A percentile compares a stretch with the other conserved stretches of the same genome.
These are phyloP conservation scores for Fregetta grallaria DNA, from an alignment of 2,113 vertebrate genomes.

Conservation along the genomic window DNA sequence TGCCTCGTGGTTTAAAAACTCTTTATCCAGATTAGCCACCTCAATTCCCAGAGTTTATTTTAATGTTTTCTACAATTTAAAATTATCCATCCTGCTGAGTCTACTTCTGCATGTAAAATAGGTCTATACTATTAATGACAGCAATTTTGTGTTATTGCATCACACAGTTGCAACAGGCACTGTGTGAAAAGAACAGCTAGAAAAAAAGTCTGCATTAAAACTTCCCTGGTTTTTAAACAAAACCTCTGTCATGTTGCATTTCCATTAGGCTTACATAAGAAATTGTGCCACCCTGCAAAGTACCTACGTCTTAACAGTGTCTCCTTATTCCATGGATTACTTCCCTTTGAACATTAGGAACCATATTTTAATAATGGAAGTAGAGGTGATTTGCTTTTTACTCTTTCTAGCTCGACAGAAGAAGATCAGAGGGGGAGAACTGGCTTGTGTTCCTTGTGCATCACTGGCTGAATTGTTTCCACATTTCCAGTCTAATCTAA, in stretches of 20 bases:
- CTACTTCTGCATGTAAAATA: conserved; percentile 1
- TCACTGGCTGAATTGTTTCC: conserved; percentile 17
- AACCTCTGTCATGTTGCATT: not conserved
- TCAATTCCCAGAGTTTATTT: not conserved
- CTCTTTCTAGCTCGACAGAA: not conserved
- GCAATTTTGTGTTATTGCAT: not conserved
- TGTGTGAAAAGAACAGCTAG: not conserved
- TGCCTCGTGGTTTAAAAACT: not conserved
- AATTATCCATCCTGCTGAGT: not conserved
- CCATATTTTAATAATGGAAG: not conserved
- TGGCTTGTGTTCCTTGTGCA: conserved; percentile 26
- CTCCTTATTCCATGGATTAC: not conserved
- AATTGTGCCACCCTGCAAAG: not conserved
- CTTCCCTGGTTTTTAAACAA: not conserved
- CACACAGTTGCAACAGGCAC: not conserved
- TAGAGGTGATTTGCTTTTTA: not conserved
- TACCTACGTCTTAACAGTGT: not conserved
- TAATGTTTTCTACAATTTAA: not conserved
- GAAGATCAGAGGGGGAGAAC: not conserved
- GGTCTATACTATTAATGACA: not conserved
- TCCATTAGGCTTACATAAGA: not conserved
- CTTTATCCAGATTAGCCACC: not conserved
- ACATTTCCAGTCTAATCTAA: conserved; percentile 35
- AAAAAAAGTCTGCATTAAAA: not conserved
- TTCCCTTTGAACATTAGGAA: not conserved